These are phyloP conservation scores for Drosophila demipolita DNA, from an alignment of 2,888 invertebrate genomes.

Conservation along the genomic window DNA sequence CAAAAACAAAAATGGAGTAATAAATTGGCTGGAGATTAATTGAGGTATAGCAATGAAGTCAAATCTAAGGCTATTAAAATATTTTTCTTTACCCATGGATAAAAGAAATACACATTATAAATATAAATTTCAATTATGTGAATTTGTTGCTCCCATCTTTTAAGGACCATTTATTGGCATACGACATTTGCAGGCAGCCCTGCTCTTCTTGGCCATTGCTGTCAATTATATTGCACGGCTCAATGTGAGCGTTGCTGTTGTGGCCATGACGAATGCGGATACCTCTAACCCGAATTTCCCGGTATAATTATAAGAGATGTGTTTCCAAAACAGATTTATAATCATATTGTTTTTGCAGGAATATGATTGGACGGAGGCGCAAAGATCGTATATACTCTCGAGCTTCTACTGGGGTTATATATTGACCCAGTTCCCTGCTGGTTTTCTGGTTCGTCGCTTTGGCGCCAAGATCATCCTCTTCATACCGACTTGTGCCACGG, in stretches of 20 bases:
- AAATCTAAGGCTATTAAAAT: neutral
- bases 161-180: conserved; percentile 86
- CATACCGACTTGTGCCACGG: conserved; percentile 87
- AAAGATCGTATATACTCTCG: conserved; percentile 87
- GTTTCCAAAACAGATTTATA: neutral
- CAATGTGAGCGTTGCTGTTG: conserved; percentile 89
- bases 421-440: conserved; percentile 87
- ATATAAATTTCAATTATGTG: neutral
- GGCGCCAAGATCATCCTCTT: conserved; percentile 88
- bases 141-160: neutral
- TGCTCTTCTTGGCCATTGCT: conserved; percentile 87
- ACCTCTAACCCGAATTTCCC: conserved; percentile 85
- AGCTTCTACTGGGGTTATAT: conserved; percentile 93
- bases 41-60: too few species aligned
- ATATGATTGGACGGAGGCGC: conserved; percentile 85
- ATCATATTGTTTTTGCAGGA: conserved; percentile 51
- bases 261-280: conserved; percentile 89
- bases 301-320: conserved; percentile 78
- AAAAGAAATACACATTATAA: neutral
- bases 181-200: conserved; percentile 88
- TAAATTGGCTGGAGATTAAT: too few species aligned
- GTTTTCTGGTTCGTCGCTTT: conserved; percentile 88
- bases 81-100: neutral
- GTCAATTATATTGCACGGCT: conserved; percentile 88
- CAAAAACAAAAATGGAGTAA: too few species aligned